Evolutionary conservation across 2,888 invertebrate species (phyloP), one percentile per base, ranked within the genome.

Genomic region (Eueremaeus valkanovi): DNA sequence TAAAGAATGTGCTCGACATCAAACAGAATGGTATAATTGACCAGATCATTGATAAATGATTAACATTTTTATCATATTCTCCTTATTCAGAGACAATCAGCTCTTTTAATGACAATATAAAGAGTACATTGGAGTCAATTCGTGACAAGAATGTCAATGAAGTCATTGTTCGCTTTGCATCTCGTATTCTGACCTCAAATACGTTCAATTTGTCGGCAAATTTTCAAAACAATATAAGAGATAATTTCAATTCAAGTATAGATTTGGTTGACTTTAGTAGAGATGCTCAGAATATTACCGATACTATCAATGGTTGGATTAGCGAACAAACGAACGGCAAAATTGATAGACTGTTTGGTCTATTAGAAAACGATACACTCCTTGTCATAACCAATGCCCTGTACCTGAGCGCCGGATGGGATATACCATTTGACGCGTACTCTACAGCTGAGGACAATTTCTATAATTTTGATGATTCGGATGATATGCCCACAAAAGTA

Each of bases 331-430:
- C 68, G 11, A 68, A 68, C 42, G 68, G 42, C 21, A 68, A 68
- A 40, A 68, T 68, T 40, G 24, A 24, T 24, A 68, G 24, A 24
- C 66, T 66, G 1, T 33, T 66, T 36, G 70, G 75, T 42, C 75
- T 86, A 80, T 81, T 92, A 0, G 81, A 84, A 81, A 70, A 73
- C 0, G 81, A 84, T 0, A 91, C 91, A 0, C 86, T 88, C 72
- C 83, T 92, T 75, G 89, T 93, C 2, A 86, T 94, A 6, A 87
- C 92, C 2, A 94, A 93, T 82, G 93, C 93, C 0, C 87, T 94
- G n/a, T 92, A 93, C 82, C 94, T 94, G 84, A 93, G 92, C 85
- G 91, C 90, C 3, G 85, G 87, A 49, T 94, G 94, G 92, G 83
- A 85, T 63, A 82, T 86, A 29, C 89, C 90, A 80, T 95, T 95